These are phyloP conservation scores for Bostrychus sinensis DNA, from an alignment of 2,113 vertebrate genomes.

Conservation along the genomic window DNA sequence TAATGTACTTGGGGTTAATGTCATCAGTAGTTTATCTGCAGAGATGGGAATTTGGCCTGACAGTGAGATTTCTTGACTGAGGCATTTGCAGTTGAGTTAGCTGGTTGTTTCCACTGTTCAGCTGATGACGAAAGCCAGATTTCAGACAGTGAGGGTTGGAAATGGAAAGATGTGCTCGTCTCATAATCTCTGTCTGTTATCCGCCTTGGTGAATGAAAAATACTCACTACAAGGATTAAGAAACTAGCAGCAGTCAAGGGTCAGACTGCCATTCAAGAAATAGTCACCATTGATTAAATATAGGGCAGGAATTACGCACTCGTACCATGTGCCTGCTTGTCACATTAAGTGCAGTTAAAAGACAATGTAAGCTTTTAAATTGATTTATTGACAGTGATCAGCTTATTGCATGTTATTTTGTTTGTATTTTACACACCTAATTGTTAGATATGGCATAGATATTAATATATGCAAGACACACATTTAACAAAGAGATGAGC, in stretches of 20 bases:
- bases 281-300: neutral
- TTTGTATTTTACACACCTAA: too few relatives aligned
- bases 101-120: constrained; percentile 23
- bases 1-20: constrained; percentile 31
- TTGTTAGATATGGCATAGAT: too few relatives aligned
- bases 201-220: constrained; percentile 10
- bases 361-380: neutral
- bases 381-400: neutral
- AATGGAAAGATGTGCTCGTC: neutral
- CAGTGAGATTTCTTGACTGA: neutral
- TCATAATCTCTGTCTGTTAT: constrained; percentile 23
- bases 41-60: constrained; percentile 19
- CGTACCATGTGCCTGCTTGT: neutral
- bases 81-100: constrained; percentile 2
- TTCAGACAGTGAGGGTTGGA: neutral
- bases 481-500: too few relatives aligned
- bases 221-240: constrained; percentile 3
- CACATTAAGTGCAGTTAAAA: neutral
- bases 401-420: too few relatives aligned
- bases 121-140: constrained; percentile 2
- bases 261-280: constrained; percentile 5
- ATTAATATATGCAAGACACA: too few relatives aligned
- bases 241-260: neutral
- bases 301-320: neutral
- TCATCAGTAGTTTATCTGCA: constrained; percentile 29